Percentiles rank a stretch among this genome's conserved stretches.
Conservation (phyloP, 2,888 invertebrate genomes). For the Clivina fossor region DNA sequence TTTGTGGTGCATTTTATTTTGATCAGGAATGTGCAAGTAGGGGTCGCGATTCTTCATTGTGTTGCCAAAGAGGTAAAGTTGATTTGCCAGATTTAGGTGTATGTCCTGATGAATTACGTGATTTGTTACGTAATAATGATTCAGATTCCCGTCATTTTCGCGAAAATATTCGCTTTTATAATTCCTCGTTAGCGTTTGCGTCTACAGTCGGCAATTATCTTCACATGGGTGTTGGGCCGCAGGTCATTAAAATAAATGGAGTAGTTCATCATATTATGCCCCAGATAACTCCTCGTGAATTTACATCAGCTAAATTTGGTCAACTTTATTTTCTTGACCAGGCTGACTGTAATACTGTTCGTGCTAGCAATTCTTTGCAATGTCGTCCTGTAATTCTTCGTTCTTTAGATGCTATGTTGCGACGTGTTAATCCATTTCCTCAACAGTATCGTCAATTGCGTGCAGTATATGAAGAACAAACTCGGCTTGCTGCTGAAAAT, state of each 20-base stretch:
- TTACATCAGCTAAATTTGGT: background rate
- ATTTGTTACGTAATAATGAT: background rate
- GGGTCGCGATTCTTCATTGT: too few relatives aligned
- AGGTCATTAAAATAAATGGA: conserved; percentile 2
- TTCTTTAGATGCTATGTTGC: background rate
- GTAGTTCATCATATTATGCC: conserved; percentile 1
- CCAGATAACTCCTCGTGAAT: background rate
- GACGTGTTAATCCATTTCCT: background rate
- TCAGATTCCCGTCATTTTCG: background rate
- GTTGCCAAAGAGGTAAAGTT: conserved; percentile 7
- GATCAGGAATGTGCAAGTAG: too few relatives aligned
- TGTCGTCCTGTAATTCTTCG: background rate
- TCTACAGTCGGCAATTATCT: conserved; percentile 3
- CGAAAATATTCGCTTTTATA: background rate
- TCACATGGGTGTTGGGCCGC: background rate
- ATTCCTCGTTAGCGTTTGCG: background rate
- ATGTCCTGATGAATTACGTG: background rate
- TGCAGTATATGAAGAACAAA: background rate
- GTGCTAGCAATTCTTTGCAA: background rate
- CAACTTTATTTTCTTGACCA: background rate
- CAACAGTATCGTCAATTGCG: background rate
- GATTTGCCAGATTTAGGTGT: background rate
- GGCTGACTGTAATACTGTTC: background rate
- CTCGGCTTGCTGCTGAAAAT: background rate
- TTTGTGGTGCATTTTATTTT: too few relatives aligned